These are phyloP conservation scores for Platerodrilus igneus DNA, from an alignment of 2,888 invertebrate genomes.

Conservation along the genomic window DNA sequence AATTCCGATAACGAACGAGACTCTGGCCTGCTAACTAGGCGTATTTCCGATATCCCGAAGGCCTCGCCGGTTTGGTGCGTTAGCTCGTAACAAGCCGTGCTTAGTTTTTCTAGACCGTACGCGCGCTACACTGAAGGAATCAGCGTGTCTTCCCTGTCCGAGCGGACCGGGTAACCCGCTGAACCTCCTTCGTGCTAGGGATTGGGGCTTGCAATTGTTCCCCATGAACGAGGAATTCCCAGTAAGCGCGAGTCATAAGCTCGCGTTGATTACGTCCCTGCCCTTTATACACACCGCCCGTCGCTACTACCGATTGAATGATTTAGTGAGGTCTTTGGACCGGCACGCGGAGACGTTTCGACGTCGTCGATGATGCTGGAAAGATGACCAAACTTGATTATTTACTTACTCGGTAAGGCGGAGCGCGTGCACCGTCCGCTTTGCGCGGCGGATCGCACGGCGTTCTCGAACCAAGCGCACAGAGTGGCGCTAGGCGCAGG, in stretches of 20 bases:
- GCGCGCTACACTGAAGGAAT: conserved; percentile 62
- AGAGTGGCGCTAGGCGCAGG: no score
- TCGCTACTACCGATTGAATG: conserved; percentile 68
- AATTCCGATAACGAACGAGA: conserved; percentile 72
- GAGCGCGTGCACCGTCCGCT: no score
- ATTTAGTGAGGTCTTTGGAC: conserved; percentile 59
- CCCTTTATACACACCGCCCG: conserved; percentile 67
- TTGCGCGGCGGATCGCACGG: no score
- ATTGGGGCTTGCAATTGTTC: conserved; percentile 61
- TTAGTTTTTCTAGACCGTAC: conserved; percentile 53
- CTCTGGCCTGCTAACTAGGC: conserved; percentile 58
- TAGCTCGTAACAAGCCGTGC: conserved; percentile 30
- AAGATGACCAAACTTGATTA: conserved; percentile 60
- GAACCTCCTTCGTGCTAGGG: conserved; percentile 65
- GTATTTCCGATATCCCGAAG: conserved; percentile 37
- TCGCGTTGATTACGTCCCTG: conserved; percentile 66
- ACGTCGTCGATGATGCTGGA: conserved; percentile 50
- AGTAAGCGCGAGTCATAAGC: conserved; percentile 66
- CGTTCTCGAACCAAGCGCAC: no score
- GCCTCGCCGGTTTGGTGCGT: conserved; percentile 27
- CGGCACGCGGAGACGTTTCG: conserved; percentile 46
- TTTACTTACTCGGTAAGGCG: no score
- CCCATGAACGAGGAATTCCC: conserved; percentile 62
- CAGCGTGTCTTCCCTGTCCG: conserved; percentile 46
- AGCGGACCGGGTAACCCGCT: conserved; percentile 62